Evolutionary conservation across 2,797 vertebrate genomes (phyloP).

Genomic region (Balearica regulorum): DNA sequence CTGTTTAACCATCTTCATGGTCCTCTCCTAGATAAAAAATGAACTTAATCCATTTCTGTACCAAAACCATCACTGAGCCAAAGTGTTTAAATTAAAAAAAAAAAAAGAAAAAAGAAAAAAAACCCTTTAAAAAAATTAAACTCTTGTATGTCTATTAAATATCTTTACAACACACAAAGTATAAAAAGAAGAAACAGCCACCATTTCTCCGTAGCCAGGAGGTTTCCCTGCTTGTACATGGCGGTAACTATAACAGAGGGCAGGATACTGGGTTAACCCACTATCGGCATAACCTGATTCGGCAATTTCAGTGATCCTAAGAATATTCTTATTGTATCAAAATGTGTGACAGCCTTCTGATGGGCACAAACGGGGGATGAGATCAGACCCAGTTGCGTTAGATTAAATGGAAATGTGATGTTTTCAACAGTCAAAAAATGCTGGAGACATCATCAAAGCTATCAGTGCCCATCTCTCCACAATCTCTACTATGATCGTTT

Average conservation of each 20-base stretch:
- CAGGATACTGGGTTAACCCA: background rate
- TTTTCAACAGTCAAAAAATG: constrained; percentile 21
- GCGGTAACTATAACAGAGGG: background rate
- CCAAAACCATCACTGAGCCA: background rate
- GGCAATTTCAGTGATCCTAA: background rate
- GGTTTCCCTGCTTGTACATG: background rate
- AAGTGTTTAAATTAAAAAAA: background rate
- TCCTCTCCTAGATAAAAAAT: background rate
- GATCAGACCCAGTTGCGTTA: background rate
- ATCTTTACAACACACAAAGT: background rate
- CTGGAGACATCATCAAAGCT: constrained; percentile 38
- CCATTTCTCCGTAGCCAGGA: background rate
- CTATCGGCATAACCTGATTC: background rate
- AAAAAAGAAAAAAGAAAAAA: rapidly evolving
- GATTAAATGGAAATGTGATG: constrained; percentile 37
- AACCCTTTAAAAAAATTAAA: background rate
- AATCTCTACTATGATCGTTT: constrained; percentile 39
- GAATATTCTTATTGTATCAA: background rate
- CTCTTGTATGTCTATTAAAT: background rate
- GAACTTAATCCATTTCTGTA: background rate
- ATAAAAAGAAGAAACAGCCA: background rate
- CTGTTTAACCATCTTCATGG: rapidly evolving
- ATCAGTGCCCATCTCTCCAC: constrained; percentile 37
- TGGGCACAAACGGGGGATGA: background rate
- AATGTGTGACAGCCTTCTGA: background rate